Base-by-base conservation (phyloP, 2,797 vertebrate species). In the Eulemur mongoz region DNA sequence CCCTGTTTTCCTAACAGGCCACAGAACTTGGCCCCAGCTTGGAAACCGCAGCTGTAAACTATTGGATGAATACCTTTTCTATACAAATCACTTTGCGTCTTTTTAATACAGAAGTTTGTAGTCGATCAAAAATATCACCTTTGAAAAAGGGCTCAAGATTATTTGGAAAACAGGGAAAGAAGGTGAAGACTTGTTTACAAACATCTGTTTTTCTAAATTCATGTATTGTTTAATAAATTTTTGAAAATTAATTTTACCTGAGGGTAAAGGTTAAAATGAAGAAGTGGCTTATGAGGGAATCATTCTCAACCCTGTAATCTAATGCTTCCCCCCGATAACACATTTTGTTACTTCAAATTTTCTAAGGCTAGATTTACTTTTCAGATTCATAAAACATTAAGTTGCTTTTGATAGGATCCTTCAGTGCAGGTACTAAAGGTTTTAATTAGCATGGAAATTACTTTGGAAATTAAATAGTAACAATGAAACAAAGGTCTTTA, bases 371-470 rank as follows among this genome's bases (percentile, higher is more conserved):
- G n/a, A 89, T 93, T 89, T 96, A 73, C 89, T 97, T 93, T 85
- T 63, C 43, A 88, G 70, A 97, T 94, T 95, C 67, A 94, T 96
- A 96, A 95, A 97, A 94, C 63, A 86, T 91, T 96, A 95, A 97
- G 86, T 89, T 94, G 12, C 76, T 88, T 95, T 94, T 91, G 82
- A 96, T 94, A 95, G 38, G 32, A 93, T 97, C 61, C 78, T 95
- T 95, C 70, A 82, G n/a, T 95, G 89, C 8, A 97, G 86, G 93
- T 97, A 97, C 43, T 95, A 94, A 97, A 96, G 59, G 48, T 93
- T 96, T 98, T 97, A 97, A 96, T 97, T 97, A 98, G 61, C 79
- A 90, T 92, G 83, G 92, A 97, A 97, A 98, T 98, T 93, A 95
- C 95, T 94, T 96, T 96, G 75, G 59, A 97, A 97, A 97, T 97